Evolutionary conservation across 1,140 invertebrate genomes (phyloP), one percentile per base, ranked within the genome.

Genomic region (Phenacoccus solenopsis): DNA sequence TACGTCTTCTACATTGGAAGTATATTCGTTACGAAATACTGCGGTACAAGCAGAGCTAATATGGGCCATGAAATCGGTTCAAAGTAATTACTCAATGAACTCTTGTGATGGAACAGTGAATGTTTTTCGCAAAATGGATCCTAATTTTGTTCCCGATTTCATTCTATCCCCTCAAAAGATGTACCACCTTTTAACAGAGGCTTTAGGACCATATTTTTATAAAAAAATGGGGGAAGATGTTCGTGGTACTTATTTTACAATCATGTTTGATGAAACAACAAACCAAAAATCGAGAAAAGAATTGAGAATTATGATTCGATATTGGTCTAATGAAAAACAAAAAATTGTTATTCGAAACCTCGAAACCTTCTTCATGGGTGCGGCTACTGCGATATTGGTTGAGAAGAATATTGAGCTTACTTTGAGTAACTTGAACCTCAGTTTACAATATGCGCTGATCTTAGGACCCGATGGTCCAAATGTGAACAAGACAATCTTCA

Each of bases 401-500:
- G 25, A 12, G 24, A 25, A 67, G 28, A 67, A 67, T 12, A 67
- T 67, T 28, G 5, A 25, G 20, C 13, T 28, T 20, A 25, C 64
- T 67, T 28, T 67, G 30, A 67, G 28, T 67, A 9, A 67, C 16
- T 0, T 28, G 20, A 67, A 67, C 28, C 28, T 67, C 20, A 5
- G 10, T 25, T 28, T 67, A 7, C 13, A n/a, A n/a, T 25, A 67
- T 7, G 20, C 28, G 1, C 28, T 67, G 9, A 67, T 67, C 22
- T 28, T 67, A n/a, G 64, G 64, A 12, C 28, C 64, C 12, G 64
- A 67, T 20, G 64, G 27, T 5, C 64, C 64, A 20, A 67, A 67
- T 67, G 64, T 67, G 25, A 67, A 67, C 28, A 67, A 67, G 28
- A n/a, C 13, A 24, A 28, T 67, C 4, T 13, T 5, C 13, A 16